Conservation (phyloP, 2,888 invertebrate species). For the Cecidostiba fungosa region DNA sequence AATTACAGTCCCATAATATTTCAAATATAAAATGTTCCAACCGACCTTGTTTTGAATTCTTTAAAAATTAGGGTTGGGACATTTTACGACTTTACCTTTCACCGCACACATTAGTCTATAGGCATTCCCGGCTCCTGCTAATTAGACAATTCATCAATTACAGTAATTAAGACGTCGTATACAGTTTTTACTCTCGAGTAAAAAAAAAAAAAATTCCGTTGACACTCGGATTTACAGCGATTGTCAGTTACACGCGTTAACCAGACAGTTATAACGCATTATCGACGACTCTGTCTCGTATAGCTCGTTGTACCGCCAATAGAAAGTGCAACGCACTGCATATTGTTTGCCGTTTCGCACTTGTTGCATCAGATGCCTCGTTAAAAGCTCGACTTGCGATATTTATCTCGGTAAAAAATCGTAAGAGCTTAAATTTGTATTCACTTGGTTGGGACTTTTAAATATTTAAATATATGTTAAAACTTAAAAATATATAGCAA, state of each 20-base stretch:
- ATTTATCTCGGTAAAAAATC: neutral
- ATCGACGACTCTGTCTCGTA: neutral
- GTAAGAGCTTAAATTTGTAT: neutral
- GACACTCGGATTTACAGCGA: neutral
- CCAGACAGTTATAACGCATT: constrained; percentile 24
- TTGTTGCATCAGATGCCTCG: constrained; percentile 19
- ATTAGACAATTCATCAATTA: constrained; percentile 34
- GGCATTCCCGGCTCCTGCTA: neutral
- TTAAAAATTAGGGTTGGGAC: constrained; percentile 19
- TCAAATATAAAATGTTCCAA: neutral
- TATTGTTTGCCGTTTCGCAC: constrained; percentile 14
- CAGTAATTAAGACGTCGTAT: neutral
- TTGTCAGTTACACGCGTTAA: constrained; percentile 8
- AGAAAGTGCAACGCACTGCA: constrained; percentile 29
- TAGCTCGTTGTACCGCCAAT: neutral
- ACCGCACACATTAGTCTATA: constrained; percentile 8
- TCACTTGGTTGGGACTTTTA: neutral
- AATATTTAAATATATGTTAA: neutral
- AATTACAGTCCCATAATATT: neutral
- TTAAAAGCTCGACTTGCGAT: constrained; percentile 19
- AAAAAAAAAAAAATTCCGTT: constrained; percentile 24
- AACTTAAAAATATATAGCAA: neutral
- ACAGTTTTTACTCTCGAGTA: neutral
- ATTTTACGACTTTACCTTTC: constrained; percentile 51
- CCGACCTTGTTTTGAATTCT: constrained; percentile 22